These are phyloP conservation scores for Ceratothoa steindachneri DNA, from an alignment of 2,888 invertebrate genomes.

Conservation along the genomic window DNA sequence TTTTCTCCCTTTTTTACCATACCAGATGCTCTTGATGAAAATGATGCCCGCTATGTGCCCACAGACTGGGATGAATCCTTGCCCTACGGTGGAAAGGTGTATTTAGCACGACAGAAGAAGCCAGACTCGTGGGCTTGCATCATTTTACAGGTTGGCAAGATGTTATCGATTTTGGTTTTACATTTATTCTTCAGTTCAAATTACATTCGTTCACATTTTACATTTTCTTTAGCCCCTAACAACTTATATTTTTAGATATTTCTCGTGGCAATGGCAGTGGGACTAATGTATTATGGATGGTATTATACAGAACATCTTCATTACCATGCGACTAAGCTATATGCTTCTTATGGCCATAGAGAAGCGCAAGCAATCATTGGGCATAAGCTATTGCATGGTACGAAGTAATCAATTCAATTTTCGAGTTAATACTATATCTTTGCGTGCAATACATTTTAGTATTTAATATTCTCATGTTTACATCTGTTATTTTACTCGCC, in stretches of 20 bases:
- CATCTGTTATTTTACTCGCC: no score
- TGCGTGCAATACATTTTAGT: no score
- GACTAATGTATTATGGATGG: constrained; percentile 49
- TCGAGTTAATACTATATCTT: not conserved
- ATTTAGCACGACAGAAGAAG: constrained; percentile 54
- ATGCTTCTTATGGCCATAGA: constrained; percentile 55
- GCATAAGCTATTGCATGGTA: constrained; percentile 55
- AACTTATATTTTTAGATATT: no score
- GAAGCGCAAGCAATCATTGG: constrained; percentile 55
- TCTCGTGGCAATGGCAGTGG: no score
- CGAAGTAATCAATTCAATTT: not conserved
- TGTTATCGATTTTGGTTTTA: no score
- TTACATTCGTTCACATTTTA: no score
- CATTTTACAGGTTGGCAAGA: constrained; percentile 24
- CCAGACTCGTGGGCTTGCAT: constrained; percentile 50
- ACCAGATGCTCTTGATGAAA: not conserved
- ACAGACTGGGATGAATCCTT: constrained; percentile 49
- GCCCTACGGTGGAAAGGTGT: constrained; percentile 56
- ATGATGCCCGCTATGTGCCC: constrained; percentile 28
- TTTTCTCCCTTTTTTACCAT: no score
- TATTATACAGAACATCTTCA: constrained; percentile 55
- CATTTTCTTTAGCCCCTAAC: no score
- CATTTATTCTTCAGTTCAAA: no score
- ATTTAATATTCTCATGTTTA: no score
- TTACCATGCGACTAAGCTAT: constrained; percentile 54